Percentiles rank a stretch among this genome's conserved stretches.
phyloP scores from a whole-genome alignment of 2,888 invertebrate genomes.

The Crioceris asparagi region DNA sequence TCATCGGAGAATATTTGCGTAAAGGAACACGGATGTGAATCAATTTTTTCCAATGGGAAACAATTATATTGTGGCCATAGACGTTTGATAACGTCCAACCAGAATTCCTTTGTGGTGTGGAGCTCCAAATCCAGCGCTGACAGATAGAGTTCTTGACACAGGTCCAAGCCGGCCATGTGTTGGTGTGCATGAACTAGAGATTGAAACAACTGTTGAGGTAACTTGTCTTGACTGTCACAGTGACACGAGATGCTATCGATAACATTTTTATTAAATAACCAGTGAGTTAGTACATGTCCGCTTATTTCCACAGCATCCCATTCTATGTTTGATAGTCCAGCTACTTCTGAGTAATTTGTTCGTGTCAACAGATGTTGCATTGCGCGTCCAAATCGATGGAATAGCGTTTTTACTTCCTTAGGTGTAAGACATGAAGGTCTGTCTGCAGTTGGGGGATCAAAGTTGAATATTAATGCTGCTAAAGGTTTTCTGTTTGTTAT shows the following conservation, averaged over 20 bases:
- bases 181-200: slow-evolving; percentile 52
- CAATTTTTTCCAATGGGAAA: slow-evolving; percentile 63
- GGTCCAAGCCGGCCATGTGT: slow-evolving; percentile 68
- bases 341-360: slow-evolving; percentile 71
- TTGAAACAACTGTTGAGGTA: slow-evolving; percentile 55
- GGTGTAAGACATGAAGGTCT: slow-evolving; percentile 60
- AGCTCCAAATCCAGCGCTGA: slow-evolving; percentile 75
- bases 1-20: slow-evolving; percentile 72
- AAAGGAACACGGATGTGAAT: slow-evolving; percentile 80
- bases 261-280: slow-evolving; percentile 49
- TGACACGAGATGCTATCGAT: slow-evolving; percentile 57
- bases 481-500: slow-evolving; percentile 57
- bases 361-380: slow-evolving; percentile 78
- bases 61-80: slow-evolving; percentile 74
- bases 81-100: slow-evolving; percentile 67
- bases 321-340: slow-evolving; percentile 80
- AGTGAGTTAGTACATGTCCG: slow-evolving; percentile 72
- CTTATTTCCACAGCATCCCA: slow-evolving; percentile 87
- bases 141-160: slow-evolving; percentile 73
- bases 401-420: slow-evolving; percentile 63
- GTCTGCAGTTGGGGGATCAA: slow-evolving; percentile 54
- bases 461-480: slow-evolving; percentile 75
- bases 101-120: slow-evolving; percentile 65
- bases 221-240: slow-evolving; percentile 57
- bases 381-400: slow-evolving; percentile 78